Evolutionary conservation across 1,140 invertebrate species (phyloP), one percentile per base, ranked within the genome.

Genomic region (Drosophila pruinosa): DNA sequence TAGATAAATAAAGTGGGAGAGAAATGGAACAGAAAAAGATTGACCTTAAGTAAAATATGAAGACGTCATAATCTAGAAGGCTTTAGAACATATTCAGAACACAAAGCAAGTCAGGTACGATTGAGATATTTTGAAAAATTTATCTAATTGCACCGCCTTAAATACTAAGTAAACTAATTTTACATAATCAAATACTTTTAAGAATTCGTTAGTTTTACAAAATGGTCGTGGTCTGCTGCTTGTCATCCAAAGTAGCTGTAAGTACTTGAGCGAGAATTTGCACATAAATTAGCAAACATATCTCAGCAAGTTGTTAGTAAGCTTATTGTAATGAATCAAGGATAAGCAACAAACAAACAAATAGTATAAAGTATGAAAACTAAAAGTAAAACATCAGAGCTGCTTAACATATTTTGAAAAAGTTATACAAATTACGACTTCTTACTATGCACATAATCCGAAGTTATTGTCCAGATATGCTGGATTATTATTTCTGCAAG

Each of bases 381-480:
- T 15, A 50, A 28, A 28, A 50, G 26, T n/a, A 15, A 8, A 38
- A 7, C 19, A 43, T 15, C 19, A 2, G 19, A 50, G 31, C 24
- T 50, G 8, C 15, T 50, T 31, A 50, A 31, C 26, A 50, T 50
- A 50, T 50, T 50, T 31, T 31, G 10, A 28, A 50, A 50, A 26
- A 28, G 31, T 50, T 50, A 17, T 17, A 50, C 1, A 28, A 12
- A 24, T 24, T 4, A n/a, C 21, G 12, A 24, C 12, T 14, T 10
- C 10, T 24, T 47, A 47, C 14, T 47, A 26, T 24, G 22, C 0
- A n/a, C 10, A 21, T 21, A 43, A 43, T 21, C 41, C 19, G 41
- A 3, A 19, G 10, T n/a, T 45, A 28, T 28, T 28, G 28, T 10
- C 8, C 8, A 31, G 28, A 3, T 31, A 10, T 10, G 7, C 28